These are phyloP conservation scores for Drosophila chauvacae DNA, from an alignment of 1,140 invertebrate species.

Conservation along the genomic window DNA sequence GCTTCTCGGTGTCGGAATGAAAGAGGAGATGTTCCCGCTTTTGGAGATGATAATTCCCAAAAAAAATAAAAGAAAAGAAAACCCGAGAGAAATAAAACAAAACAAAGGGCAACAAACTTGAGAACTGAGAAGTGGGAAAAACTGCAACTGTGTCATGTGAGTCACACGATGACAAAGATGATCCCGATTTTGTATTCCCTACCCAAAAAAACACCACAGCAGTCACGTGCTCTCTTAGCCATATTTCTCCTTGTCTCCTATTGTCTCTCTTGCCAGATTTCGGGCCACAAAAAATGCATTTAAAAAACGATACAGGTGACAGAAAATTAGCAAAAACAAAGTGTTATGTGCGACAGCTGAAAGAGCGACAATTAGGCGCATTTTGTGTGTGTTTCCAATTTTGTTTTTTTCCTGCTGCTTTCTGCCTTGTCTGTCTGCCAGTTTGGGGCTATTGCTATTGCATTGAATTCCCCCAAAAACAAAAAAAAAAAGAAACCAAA, in stretches of 20 bases:
- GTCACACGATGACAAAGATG: conserved; percentile 36
- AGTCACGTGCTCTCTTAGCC: conserved; percentile 34
- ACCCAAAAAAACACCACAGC: conserved; percentile 6
- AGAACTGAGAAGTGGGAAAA: conserved; percentile 3
- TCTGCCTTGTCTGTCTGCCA: conserved; percentile 30
- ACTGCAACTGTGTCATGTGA: conserved; percentile 48
- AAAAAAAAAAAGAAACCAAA: conserved; percentile 25
- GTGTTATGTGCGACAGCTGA: conserved; percentile 76
- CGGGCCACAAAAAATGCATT: conserved; percentile 42
- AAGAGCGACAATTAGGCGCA: conserved; percentile 75
- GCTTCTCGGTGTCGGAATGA: conserved; percentile 35
- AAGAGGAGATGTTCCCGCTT: conserved; percentile 19
- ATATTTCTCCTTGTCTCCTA: conserved; percentile 14
- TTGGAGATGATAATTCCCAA: conserved; percentile 18
- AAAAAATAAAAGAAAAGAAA: not conserved
- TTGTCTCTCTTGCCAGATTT: conserved; percentile 14
- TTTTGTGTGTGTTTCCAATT: conserved; percentile 66
- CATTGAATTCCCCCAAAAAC: conserved; percentile 59
- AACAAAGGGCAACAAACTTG: conserved; percentile 56
- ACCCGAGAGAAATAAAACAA: conserved; percentile 2
- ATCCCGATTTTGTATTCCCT: conserved; percentile 10
- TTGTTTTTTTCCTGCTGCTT: not conserved
- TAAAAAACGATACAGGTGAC: conserved; percentile 48
- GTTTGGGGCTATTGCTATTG: conserved; percentile 65
- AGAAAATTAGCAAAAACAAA: conserved; percentile 79